Evolutionary conservation across 2,113 vertebrate species (phyloP).

Genomic region (Ptychochromis oligacanthus): DNA sequence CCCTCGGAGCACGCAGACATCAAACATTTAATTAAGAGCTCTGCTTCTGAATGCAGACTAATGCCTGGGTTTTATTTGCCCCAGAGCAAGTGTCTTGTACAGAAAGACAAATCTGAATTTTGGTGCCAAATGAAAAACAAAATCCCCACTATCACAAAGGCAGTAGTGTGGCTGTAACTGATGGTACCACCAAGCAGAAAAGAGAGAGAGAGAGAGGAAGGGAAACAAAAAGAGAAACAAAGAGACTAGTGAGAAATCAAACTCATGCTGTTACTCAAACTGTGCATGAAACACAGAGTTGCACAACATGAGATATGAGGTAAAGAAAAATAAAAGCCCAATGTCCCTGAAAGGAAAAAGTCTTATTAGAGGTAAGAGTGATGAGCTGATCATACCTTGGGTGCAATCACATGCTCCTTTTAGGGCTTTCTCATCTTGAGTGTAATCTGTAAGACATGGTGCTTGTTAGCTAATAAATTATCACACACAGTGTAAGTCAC

Average conservation of each 20-base stretch:
- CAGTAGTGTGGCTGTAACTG: slow-evolving; percentile 48
- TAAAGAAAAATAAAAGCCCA: slow-evolving; percentile 1
- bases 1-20: slow-evolving; percentile 28
- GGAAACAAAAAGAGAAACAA: slow-evolving; percentile 37
- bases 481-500: neutral
- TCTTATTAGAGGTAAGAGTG: neutral
- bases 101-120: slow-evolving; percentile 41
- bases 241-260: slow-evolving; percentile 34
- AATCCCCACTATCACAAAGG: slow-evolving; percentile 48
- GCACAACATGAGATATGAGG: neutral
- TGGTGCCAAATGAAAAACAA: slow-evolving; percentile 49
- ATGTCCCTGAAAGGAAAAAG: neutral
- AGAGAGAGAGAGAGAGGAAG: neutral
- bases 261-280: neutral
- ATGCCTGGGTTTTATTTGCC: slow-evolving; percentile 24
- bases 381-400: slow-evolving; percentile 81
- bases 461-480: neutral
- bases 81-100: slow-evolving; percentile 26
- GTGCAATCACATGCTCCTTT: slow-evolving; percentile 92
- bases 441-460: slow-evolving; percentile 86
- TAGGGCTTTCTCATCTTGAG: slow-evolving; percentile 93
- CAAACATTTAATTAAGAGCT: slow-evolving; percentile 53
- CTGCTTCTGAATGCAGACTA: slow-evolving; percentile 39
- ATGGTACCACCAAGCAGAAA: slow-evolving; percentile 15
- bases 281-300: neutral